These are phyloP conservation scores for Hanleya hanleyi DNA, from an alignment of 2,888 invertebrate species.

Conservation along the genomic window DNA sequence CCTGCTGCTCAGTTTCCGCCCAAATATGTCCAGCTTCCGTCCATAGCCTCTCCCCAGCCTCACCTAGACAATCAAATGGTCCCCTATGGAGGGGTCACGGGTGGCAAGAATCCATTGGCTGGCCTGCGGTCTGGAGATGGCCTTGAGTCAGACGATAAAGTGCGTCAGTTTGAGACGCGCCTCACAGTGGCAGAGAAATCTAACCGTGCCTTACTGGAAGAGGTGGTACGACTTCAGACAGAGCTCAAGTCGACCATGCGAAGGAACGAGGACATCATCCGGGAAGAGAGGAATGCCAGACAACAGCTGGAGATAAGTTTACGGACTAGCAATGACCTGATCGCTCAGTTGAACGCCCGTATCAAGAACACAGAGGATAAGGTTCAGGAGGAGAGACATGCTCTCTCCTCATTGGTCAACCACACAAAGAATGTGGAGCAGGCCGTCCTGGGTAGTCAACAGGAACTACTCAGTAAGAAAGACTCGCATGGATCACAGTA, in stretches of 20 bases:
- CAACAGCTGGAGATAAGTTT: conserved; percentile 67
- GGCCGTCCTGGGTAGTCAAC: conserved; percentile 64
- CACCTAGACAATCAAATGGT: conserved; percentile 47
- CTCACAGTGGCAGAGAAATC: conserved; percentile 71
- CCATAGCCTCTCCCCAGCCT: conserved; percentile 45
- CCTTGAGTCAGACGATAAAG: conserved; percentile 54
- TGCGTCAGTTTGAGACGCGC: conserved; percentile 67
- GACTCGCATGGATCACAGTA: conserved; percentile 62
- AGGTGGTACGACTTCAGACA: conserved; percentile 69
- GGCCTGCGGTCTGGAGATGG: conserved; percentile 34
- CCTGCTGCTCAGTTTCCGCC: conserved; percentile 50
- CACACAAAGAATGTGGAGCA: conserved; percentile 71
- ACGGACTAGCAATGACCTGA: conserved; percentile 65
- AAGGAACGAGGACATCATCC: conserved; percentile 64
- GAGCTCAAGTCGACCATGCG: conserved; percentile 62
- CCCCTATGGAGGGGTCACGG: conserved; percentile 36
- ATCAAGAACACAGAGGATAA: conserved; percentile 69
- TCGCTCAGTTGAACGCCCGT: conserved; percentile 62
- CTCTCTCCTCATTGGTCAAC: conserved; percentile 60
- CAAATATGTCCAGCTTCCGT: conserved; percentile 53
- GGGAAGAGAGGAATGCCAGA: conserved; percentile 66
- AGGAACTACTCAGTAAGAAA: conserved; percentile 61
- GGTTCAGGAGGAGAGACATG: conserved; percentile 63
- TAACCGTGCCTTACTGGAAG: conserved; percentile 72
- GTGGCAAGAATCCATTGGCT: too few relatives aligned